Base-by-base conservation (phyloP, 2,888 invertebrate species). In the Pyrochroa serraticornis region DNA sequence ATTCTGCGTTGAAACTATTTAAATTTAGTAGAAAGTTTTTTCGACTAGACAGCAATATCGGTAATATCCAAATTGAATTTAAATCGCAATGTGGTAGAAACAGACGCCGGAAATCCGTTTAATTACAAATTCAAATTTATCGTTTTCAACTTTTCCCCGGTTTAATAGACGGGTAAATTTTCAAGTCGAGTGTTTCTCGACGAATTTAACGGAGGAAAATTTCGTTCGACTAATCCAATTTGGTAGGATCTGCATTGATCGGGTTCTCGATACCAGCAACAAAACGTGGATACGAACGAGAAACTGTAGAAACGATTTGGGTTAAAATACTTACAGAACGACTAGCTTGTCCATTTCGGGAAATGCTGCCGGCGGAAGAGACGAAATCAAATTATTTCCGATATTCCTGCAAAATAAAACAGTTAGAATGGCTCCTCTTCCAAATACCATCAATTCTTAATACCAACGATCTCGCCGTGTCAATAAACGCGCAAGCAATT, bases 311-410 rank as follows among this genome's bases (percentile, higher is more conserved):
- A 43, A n/a, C 14, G 30, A 48, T 48, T 36, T 22, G 31, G 38
- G 48, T 37, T 41, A 51, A 44, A 52, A 55, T 80, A 86, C 94
- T 93, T 83, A 95, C 95, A 95, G 82, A 66, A 92, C 88, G 71
- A 88, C 83, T 60, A 93, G 83, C 71, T 85, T 85, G 46, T 85
- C 83, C 81, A 93, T 84, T 68, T 83, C 82, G 50, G 88, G 87
- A 79, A 93, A 90, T 59, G 90, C 86, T 62, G 84, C 82, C 65
- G 83, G 83, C 57, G 86, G 82, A 74, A 93, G 86, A 76, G 84
- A 82, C 70, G 84, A 81, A 74, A 93, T 83, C 76, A 85, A 82
- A 83, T 93, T 93, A 76, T 85, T 88, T 65, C 87, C 89, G 75
- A 93, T 82, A 80, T 90, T 89, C 75, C 93, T 93, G 85, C 39